Percentiles rank a stretch among this genome's conserved stretches.
phyloP scores from a whole-genome alignment of 2,888 invertebrate genomes.

The Anarsia innoxiella region DNA sequence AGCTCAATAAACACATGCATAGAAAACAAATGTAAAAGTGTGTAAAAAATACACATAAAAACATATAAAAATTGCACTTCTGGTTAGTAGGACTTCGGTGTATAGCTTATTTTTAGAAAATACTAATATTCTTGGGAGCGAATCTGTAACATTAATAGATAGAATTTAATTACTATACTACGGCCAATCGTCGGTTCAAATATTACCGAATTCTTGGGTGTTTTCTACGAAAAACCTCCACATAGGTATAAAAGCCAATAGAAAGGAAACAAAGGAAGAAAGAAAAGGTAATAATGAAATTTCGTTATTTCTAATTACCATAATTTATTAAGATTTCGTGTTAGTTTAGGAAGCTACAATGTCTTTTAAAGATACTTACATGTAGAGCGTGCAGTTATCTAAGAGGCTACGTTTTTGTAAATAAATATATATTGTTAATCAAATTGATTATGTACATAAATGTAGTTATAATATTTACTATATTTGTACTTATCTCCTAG shows the following conservation, averaged over 20 bases:
- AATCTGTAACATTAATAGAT: constrained; percentile 69
- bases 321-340: constrained; percentile 10
- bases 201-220: no score
- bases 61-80: constrained; percentile 19
- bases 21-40: constrained; percentile 13
- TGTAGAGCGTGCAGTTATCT: no score
- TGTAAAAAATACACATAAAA: constrained; percentile 17
- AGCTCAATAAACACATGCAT: constrained; percentile 14
- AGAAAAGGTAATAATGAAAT: constrained; percentile 9
- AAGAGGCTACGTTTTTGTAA: no score
- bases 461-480: constrained; percentile 20
- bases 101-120: constrained; percentile 39
- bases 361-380: no score
- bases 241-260: constrained; percentile 5
- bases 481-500: constrained; percentile 41
- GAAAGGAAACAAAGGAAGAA: constrained; percentile 20
- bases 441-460: constrained; percentile 27
- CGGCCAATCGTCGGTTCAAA: no score
- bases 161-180: no score
- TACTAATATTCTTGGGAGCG: constrained; percentile 70
- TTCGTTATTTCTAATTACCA: constrained; percentile 3
- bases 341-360: no score
- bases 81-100: constrained; percentile 21
- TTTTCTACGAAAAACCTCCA: background rate
- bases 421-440: no score